Evolutionary conservation across 2,113 vertebrate genomes (phyloP).

Genomic region (Hydrochoerus hydrochaeris): DNA sequence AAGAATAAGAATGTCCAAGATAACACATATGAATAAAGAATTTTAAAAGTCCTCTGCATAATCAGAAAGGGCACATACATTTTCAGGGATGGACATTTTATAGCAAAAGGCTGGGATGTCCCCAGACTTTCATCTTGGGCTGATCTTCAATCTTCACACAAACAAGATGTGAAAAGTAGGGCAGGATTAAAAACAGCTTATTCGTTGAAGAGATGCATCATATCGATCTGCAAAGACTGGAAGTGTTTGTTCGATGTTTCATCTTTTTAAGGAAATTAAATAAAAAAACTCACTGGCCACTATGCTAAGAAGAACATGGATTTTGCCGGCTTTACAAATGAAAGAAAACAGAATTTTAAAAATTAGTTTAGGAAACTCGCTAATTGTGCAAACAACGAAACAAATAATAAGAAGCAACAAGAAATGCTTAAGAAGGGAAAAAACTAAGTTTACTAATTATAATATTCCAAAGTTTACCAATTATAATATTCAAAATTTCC

Average conservation of each 20-base stretch:
- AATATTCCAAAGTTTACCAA: neutral
- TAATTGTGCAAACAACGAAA: neutral
- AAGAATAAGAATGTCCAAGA: neutral
- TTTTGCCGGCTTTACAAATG: neutral
- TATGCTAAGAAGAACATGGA: neutral
- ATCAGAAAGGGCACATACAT: neutral
- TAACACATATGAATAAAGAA: neutral
- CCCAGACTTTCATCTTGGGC: neutral
- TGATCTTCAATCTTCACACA: neutral
- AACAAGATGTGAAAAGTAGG: neutral
- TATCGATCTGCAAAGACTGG: neutral
- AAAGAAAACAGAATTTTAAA: neutral
- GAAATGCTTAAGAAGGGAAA: neutral
- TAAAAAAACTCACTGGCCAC: neutral
- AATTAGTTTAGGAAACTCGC: neutral
- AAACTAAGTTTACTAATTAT: neutral
- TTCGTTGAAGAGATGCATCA: neutral
- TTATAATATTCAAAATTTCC: neutral
- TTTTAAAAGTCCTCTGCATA: neutral
- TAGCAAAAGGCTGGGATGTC: neutral
- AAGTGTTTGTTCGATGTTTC: neutral
- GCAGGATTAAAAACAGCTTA: neutral
- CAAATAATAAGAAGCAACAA: neutral
- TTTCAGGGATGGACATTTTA: neutral
- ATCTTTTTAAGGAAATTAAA: neutral